A percentile compares a stretch with the other conserved stretches of the same genome.
phyloP scores from a whole-genome alignment of 2,888 invertebrate species.

The Notocelia uddmanniana region DNA sequence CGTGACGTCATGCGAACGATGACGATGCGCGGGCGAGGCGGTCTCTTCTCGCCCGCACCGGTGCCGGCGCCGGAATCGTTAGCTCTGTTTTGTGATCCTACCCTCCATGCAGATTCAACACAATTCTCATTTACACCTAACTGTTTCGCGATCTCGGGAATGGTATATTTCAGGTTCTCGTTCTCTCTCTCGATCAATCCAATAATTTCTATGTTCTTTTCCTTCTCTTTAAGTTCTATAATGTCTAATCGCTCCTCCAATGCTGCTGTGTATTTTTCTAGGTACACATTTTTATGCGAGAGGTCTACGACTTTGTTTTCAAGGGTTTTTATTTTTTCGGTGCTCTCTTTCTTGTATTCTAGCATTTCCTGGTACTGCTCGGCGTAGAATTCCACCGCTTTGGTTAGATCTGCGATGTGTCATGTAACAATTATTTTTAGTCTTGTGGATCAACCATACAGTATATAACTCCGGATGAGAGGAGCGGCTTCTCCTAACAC shows the following conservation, averaged over 20 bases:
- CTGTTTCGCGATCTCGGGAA: background rate
- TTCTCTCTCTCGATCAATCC: background rate
- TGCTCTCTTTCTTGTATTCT: background rate
- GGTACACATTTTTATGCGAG: background rate
- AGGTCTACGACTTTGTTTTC: background rate
- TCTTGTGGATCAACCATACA: too few species aligned
- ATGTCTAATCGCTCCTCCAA: background rate
- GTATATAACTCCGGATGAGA: too few species aligned
- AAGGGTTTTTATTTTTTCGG: background rate
- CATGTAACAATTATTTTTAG: too few species aligned
- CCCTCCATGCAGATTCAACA: constrained; percentile 2
- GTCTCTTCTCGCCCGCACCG: too few species aligned
- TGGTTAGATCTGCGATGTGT: background rate
- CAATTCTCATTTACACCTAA: background rate
- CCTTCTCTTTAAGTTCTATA: background rate
- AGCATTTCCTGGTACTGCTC: background rate
- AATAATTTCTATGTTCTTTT: background rate
- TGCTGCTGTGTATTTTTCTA: background rate
- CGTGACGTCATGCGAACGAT: constrained; percentile 4
- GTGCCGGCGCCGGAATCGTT: background rate
- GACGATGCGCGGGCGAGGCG: background rate
- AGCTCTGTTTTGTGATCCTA: background rate
- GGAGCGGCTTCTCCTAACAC: too few species aligned
- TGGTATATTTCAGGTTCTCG: background rate
- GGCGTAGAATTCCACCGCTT: background rate